These are phyloP conservation scores for Chiloscyllium punctatum DNA, from an alignment of 2,797 vertebrate genomes.

Conservation along the genomic window DNA sequence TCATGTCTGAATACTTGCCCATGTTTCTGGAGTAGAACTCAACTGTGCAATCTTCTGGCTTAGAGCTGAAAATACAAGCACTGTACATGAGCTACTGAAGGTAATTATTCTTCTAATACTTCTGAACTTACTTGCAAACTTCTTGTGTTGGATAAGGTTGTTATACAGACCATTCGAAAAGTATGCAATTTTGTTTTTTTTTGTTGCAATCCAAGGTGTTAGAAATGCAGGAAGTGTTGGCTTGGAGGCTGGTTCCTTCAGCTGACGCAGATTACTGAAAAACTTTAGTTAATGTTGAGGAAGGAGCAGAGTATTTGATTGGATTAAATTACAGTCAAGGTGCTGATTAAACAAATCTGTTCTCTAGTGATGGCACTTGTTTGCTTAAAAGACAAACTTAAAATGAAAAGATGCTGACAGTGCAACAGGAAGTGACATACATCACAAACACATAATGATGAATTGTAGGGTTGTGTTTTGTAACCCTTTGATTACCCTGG, in stretches of 20 bases:
- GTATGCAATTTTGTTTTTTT: background rate
- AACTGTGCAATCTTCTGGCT: background rate
- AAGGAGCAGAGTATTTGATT: background rate
- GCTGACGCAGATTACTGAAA: background rate
- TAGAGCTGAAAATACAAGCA: background rate
- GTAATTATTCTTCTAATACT: background rate
- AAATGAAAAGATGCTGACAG: background rate
- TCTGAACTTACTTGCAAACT: background rate
- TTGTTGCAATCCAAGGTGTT: background rate
- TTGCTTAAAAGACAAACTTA: conserved; percentile 1
- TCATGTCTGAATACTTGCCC: background rate
- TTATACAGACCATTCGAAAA: background rate
- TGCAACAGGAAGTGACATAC: background rate
- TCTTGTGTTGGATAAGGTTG: background rate
- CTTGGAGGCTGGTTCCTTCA: background rate
- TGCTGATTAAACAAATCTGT: conserved; percentile 9
- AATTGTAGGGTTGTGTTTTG: background rate
- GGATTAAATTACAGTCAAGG: background rate
- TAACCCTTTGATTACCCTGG: conserved; percentile 22
- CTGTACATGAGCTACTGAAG: background rate
- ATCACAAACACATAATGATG: background rate
- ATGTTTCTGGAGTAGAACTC: background rate
- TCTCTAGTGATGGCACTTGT: background rate
- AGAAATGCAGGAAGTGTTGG: background rate
- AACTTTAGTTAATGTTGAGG: background rate